Evolutionary conservation across 2,797 vertebrate species (phyloP).

Genomic region (Eidolon dupreanum): DNA sequence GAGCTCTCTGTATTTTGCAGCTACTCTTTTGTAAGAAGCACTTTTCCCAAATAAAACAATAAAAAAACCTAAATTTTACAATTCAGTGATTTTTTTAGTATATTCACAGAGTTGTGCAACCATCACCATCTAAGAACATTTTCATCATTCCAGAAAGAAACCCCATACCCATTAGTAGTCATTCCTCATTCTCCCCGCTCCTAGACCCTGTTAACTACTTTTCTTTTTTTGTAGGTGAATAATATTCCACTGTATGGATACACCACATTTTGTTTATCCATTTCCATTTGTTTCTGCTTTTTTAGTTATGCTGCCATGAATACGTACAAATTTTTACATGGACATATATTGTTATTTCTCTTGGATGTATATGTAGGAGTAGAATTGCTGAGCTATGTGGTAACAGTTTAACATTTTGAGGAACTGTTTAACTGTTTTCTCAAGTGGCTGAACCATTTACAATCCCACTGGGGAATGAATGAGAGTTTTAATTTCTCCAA

Average conservation of each 20-base stretch:
- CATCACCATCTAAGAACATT: neutral
- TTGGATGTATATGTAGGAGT: neutral
- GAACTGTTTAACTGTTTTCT: neutral
- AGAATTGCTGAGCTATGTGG: neutral
- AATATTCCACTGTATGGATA: neutral
- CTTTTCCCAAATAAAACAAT: slow-evolving; percentile 89
- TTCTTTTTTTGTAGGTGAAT: neutral
- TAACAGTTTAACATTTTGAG: neutral
- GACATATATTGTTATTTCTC: neutral
- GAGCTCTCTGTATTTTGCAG: slow-evolving; percentile 88
- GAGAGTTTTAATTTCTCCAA: neutral
- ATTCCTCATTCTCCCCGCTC: neutral
- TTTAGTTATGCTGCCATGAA: neutral
- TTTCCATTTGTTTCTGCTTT: neutral
- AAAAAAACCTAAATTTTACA: neutral
- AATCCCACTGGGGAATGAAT: neutral
- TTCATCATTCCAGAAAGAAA: neutral
- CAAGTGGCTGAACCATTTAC: neutral
- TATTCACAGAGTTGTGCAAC: neutral
- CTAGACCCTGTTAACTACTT: neutral
- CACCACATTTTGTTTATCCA: neutral
- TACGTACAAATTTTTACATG: neutral
- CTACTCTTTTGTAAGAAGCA: slow-evolving; percentile 90
- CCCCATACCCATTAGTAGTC: neutral
- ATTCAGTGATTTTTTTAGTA: neutral